Evolutionary conservation across 2,797 vertebrate genomes (phyloP), one percentile per base, ranked within the genome.

Genomic region (Sebastes nivosus): DNA sequence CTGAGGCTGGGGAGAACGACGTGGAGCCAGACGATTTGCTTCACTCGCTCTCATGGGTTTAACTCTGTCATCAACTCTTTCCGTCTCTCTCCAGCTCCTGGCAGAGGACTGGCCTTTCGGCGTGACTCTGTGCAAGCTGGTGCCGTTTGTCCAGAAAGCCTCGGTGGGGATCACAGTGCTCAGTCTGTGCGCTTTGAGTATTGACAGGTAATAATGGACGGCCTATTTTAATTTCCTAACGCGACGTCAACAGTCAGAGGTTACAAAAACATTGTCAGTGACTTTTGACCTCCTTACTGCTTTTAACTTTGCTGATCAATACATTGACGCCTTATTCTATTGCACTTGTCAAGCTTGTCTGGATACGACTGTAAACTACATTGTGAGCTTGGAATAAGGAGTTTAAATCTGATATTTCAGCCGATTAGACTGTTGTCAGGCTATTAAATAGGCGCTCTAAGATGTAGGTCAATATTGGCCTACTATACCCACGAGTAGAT

Each of bases 91-190:
- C 50, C 92, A 99, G 99, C 95, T 99, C 2, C 95, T 98, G 8
- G 97, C 97, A 0, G 94, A 96, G 84, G 97, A 98, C 87, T 99
- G 99, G 99, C 97, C 98, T 0, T 99, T 99, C 9, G 99, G 99
- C 55, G 96, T 96, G 0, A 96, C 95, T 89, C 90, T 99, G 89
- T 99, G 99, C 86, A 99, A 99, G 92, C 78, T 99, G 81, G 96
- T 99, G 72, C 99, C 98, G 22, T 99, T 99, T 92, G 96, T 99
- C 87, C 98, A 99, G 90, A 99, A 99, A 81, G 95, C 97, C 4
- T 99, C 98, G 0, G 97, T 99, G 88, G 99, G 99, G 55, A 99
- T 99, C 90, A 99, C 98, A 10, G 98, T 99, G 85, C 86, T 99
- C 82, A 99, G 99, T 89, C 95, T 99, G 55, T 99, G 99, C 36